Conservation (phyloP, 2,113 vertebrate species). For the Galemys pyrenaicus region DNA sequence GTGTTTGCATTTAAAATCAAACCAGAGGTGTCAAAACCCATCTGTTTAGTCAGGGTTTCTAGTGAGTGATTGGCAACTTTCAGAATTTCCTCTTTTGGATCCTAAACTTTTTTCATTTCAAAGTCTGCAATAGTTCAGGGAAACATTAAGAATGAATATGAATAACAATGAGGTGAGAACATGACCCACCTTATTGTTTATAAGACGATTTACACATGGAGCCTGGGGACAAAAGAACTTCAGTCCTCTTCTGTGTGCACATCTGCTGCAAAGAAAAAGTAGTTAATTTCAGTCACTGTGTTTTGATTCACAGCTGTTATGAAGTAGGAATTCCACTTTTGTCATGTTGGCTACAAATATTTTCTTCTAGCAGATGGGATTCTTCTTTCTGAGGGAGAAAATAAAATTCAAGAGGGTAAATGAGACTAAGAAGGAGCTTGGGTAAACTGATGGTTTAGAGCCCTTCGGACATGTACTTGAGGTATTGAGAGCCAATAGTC, state of each 20-base stretch:
- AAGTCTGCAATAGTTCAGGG: slow-evolving; percentile 28
- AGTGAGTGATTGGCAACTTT: slow-evolving; percentile 73
- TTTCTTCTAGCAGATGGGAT: slow-evolving; percentile 38
- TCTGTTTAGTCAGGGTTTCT: slow-evolving; percentile 73
- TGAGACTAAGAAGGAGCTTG: not conserved
- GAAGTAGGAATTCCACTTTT: slow-evolving; percentile 71
- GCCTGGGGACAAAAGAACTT: slow-evolving; percentile 19
- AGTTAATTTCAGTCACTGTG: slow-evolving; percentile 69
- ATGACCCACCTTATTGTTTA: not conserved
- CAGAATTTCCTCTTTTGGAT: slow-evolving; percentile 48
- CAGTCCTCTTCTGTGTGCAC: not conserved
- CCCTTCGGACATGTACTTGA: not conserved
- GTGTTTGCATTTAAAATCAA: slow-evolving; percentile 80
- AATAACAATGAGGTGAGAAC: slow-evolving; percentile 24
- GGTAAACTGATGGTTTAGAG: no score
- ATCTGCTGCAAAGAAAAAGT: slow-evolving; percentile 21
- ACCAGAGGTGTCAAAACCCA: slow-evolving; percentile 78
- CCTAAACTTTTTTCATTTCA: not conserved
- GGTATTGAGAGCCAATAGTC: not conserved
- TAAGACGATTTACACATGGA: not conserved
- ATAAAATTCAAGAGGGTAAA: slow-evolving; percentile 32
- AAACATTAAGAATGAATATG: not conserved
- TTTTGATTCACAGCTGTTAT: slow-evolving; percentile 76
- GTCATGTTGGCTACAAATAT: slow-evolving; percentile 59
- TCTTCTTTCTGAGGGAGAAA: slow-evolving; percentile 53